Evolutionary conservation across 1,140 invertebrate species (phyloP).

Genomic region (Heterodera schachtii): DNA sequence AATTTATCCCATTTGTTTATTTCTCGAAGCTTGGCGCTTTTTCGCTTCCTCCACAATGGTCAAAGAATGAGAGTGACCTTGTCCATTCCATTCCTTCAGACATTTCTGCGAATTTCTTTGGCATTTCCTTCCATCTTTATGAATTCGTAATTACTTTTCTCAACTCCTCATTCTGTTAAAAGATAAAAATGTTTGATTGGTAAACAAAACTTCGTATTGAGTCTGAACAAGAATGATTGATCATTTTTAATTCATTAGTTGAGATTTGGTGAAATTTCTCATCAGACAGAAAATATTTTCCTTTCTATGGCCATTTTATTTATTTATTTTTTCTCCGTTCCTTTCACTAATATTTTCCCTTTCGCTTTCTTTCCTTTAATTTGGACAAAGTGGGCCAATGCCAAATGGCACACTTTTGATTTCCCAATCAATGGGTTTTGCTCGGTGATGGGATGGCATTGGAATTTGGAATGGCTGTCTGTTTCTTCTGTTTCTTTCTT

Average conservation of each 20-base stretch:
- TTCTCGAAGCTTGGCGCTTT: not conserved
- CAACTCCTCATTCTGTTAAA: not conserved
- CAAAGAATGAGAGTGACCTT: not conserved
- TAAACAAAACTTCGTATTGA: not conserved
- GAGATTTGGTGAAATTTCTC: no score
- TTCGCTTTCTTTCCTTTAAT: not conserved
- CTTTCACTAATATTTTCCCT: not conserved
- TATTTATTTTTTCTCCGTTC: not conserved
- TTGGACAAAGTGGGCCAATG: not conserved
- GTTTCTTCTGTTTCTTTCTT: not conserved
- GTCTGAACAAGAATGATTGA: not conserved
- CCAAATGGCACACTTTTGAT: slow-evolving; percentile 12
- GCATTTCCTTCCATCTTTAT: not conserved
- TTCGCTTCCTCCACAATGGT: not conserved
- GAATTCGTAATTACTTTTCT: not conserved
- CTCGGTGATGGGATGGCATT: not conserved
- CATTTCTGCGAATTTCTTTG: no score
- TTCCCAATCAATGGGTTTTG: no score
- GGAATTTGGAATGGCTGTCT: not conserved
- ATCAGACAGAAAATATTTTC: no score
- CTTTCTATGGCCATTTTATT: no score
- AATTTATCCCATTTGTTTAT: not conserved
- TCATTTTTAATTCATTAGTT: not conserved
- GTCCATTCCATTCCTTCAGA: not conserved
- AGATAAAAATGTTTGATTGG: not conserved